Conservation (phyloP, 30 jellyfish, hydroid and myxozoan genomes). For the Phacellophora camtschatica region DNA sequence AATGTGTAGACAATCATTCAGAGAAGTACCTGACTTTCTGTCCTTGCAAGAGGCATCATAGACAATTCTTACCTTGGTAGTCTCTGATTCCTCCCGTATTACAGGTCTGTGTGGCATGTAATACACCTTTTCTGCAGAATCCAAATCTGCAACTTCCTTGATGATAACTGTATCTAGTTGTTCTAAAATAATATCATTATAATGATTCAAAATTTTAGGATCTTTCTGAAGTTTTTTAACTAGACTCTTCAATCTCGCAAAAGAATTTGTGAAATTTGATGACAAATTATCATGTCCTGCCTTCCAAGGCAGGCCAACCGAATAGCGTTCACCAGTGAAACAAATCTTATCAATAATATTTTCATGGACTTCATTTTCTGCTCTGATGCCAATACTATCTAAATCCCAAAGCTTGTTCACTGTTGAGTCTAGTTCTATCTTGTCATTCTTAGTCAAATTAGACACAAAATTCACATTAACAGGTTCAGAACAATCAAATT, state of each 20-base stretch:
- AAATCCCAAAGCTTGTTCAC: conserved; percentile 14
- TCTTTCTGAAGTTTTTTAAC: conserved; percentile 9
- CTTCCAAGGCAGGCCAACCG: conserved; percentile 47
- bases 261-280: conserved; percentile 2
- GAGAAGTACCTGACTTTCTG: background rate
- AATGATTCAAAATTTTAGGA: conserved; percentile 5
- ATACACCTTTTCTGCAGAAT: conserved; percentile 6
- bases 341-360: background rate
- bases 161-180: conserved; percentile 35
- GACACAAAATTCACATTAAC: background rate
- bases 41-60: conserved; percentile 52
- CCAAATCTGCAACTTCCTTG: conserved; percentile 32
- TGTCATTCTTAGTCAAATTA: too few relatives aligned
- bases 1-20: conserved; percentile 28
- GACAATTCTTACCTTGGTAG: conserved; percentile 61
- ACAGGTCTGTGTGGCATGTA: conserved; percentile 33
- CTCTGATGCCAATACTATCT: conserved; percentile 18
- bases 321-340: conserved; percentile 33
- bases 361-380: conserved; percentile 4
- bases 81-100: conserved; percentile 18
- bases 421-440: background rate
- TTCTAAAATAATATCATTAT: conserved; percentile 1
- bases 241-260: conserved; percentile 1
- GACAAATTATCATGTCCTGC: conserved; percentile 53
- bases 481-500: background rate